Base-by-base conservation (phyloP, 2,113 vertebrate genomes). In the Gymnobelideus leadbeateri region DNA sequence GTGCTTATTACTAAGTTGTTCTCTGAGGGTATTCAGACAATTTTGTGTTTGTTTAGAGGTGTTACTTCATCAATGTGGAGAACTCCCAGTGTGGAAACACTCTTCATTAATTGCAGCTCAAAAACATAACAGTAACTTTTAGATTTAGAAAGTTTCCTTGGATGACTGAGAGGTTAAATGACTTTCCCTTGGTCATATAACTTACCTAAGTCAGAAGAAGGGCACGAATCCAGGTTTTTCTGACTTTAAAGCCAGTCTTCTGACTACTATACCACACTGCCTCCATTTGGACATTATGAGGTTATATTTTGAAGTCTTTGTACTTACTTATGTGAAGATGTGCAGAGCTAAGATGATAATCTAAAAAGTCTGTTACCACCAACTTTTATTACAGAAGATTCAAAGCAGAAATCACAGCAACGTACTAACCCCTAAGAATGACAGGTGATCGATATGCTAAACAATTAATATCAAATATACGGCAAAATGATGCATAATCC, bases 391-490 rank as follows among this genome's bases (percentile, higher is more conserved):
- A 95, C 23, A 51, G 57, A 51, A 91, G n/a, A 92, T 11, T 89
- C 54, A 57, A 96, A 93, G 91, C 96, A 97, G 97, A 98, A 97
- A 93, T 96, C 96, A 97, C 96, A 96, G 61, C 97, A 96, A 96
- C 96, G 4, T 94, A 52, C 96, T 98, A 96, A 97, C 97, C 93
- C 97, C 95, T 55, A 95, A 93, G 91, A 61, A 96, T 94, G 97
- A 98, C 96, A 98, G 97, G 92, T 96, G 95, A 98, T 98, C 96
- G 92, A 97, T 98, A 97, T 91, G 96, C 98, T 96, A 97, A 98
- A 97, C 97, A 98, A 99, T 98, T 98, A 98, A 98, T 98, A 98
- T 96, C 98, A 97, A 97, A 97, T 97, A 97, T 97, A 98, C 95
- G 97, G 97, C 96, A 98, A 98, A 98, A 97, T 84, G 97, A 98